Conservation (phyloP, 2,113 vertebrate genomes). For the Chloroceryle aenea region DNA sequence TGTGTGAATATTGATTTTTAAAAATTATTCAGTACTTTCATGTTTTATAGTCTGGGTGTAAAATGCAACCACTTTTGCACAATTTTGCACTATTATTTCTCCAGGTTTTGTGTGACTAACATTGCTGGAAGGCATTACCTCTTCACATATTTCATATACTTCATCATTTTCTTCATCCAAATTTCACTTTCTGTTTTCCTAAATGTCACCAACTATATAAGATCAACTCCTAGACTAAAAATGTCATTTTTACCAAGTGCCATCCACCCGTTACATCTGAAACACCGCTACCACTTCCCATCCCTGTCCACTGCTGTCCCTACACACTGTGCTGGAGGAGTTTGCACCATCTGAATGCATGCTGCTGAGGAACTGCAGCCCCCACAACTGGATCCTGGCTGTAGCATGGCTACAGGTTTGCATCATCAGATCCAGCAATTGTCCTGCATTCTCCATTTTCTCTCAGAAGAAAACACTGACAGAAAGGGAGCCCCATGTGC, state of each 20-base stretch:
- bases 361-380: background rate
- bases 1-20: background rate
- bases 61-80: background rate
- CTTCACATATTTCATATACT: background rate
- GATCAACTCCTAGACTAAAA: background rate
- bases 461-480: background rate
- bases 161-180: background rate
- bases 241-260: background rate
- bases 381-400: accelerated
- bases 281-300: background rate
- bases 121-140: background rate
- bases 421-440: background rate
- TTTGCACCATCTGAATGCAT: background rate
- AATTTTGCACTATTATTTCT: background rate
- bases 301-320: background rate
- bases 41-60: background rate
- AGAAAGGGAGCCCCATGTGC: background rate
- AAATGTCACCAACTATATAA: background rate
- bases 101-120: background rate
- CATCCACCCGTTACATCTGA: background rate
- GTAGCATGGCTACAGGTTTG: background rate
- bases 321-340: accelerated
- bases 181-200: background rate
- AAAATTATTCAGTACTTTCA: background rate
- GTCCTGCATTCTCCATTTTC: background rate